Evolutionary conservation across 2,113 vertebrate species (phyloP).

Genomic region (Scomber japonicus): DNA sequence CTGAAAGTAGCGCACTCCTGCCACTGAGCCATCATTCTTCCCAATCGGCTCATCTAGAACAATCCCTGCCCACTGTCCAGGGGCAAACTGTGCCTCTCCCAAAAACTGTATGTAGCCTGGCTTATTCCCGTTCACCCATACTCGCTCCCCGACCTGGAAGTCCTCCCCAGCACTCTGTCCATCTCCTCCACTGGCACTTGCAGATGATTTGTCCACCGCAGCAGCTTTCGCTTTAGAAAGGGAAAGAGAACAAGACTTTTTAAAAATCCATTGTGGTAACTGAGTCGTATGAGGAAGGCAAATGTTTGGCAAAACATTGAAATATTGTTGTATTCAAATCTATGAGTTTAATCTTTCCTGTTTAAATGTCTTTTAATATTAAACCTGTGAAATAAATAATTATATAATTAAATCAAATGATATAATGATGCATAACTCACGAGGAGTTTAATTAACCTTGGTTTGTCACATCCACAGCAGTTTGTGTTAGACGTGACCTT

Average conservation of each 20-base stretch:
- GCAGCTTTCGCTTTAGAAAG: slow-evolving; percentile 79
- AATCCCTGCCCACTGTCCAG: slow-evolving; percentile 98
- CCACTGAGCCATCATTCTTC: slow-evolving; percentile 98
- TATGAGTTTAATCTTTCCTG: neutral
- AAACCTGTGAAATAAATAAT: no score
- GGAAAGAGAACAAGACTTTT: slow-evolving; percentile 7
- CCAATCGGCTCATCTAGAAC: slow-evolving; percentile 96
- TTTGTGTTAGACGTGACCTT: no score
- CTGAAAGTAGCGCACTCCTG: slow-evolving; percentile 96
- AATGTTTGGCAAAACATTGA: slow-evolving; percentile 2
- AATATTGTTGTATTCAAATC: neutral
- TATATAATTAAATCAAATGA: no score
- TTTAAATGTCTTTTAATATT: no score
- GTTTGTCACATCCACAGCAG: no score
- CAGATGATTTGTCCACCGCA: slow-evolving; percentile 80
- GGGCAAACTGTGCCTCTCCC: slow-evolving; percentile 97
- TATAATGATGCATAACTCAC: no score
- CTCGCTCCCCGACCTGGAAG: slow-evolving; percentile 94
- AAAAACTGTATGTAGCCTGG: slow-evolving; percentile 95
- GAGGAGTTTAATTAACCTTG: no score
- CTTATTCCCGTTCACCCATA: slow-evolving; percentile 99
- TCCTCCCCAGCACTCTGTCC: slow-evolving; percentile 87
- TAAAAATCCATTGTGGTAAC: neutral
- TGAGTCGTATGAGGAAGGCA: neutral
- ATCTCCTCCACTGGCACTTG: slow-evolving; percentile 78